Evolutionary conservation across 1,140 invertebrate genomes (phyloP).

Genomic region (Drosophila obscura): DNA sequence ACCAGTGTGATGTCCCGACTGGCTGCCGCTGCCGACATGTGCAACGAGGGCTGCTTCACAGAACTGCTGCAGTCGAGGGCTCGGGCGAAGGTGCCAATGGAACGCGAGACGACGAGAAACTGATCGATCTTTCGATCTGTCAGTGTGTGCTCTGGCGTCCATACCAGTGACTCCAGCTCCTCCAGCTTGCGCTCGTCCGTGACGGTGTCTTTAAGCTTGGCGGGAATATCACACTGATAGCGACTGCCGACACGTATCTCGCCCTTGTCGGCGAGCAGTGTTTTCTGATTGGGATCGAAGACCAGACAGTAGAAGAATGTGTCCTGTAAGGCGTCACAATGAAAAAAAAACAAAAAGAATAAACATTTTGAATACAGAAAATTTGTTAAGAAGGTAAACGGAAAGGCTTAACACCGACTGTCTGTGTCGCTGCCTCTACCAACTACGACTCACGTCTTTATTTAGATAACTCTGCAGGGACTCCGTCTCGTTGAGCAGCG

Average conservation of each 20-base stretch:
- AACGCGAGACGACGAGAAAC: slow-evolving; percentile 98
- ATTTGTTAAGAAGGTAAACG: background rate
- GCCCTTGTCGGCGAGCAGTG: slow-evolving; percentile 98
- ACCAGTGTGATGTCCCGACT: slow-evolving; percentile 98
- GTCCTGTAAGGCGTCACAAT: slow-evolving; percentile 87
- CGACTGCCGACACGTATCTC: slow-evolving; percentile 95
- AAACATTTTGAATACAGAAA: background rate
- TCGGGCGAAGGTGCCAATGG: slow-evolving; percentile 99
- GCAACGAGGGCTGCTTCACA: slow-evolving; percentile 98
- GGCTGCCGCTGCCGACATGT: slow-evolving; percentile 99
- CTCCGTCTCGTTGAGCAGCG: slow-evolving; percentile 99
- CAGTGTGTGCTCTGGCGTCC: slow-evolving; percentile 95
- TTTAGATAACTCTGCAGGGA: slow-evolving; percentile 97
- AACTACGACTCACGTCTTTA: slow-evolving; percentile 92
- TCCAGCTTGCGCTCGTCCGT: slow-evolving; percentile 90
- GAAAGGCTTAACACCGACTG: background rate
- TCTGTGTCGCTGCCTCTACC: slow-evolving; percentile 11
- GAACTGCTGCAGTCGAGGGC: slow-evolving; percentile 99
- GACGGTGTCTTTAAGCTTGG: slow-evolving; percentile 90
- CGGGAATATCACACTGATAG: slow-evolving; percentile 96
- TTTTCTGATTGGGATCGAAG: slow-evolving; percentile 99
- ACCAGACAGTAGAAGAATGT: slow-evolving; percentile 99
- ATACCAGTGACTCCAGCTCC: slow-evolving; percentile 95
- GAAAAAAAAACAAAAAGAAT: too few species aligned
- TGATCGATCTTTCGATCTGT: slow-evolving; percentile 99